These are phyloP conservation scores for Aulostomus chinensis DNA, from an alignment of 2,797 vertebrate species.

Conservation along the genomic window DNA sequence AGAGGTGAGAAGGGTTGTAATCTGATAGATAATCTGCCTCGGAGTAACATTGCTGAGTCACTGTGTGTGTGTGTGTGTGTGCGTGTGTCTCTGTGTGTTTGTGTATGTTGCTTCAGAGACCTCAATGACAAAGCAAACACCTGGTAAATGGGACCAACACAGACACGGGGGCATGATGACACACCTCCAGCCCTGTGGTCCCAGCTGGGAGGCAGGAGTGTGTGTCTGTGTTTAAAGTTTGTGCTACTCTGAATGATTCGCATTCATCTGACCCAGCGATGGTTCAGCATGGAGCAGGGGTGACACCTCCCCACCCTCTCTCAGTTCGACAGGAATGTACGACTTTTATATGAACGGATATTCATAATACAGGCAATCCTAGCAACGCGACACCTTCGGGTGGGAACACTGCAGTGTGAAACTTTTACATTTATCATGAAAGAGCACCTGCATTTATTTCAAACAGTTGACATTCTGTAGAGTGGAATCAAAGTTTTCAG, in stretches of 20 bases:
- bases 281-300: background rate
- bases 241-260: slow-evolving; percentile 22
- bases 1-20: slow-evolving; percentile 75
- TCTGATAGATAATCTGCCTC: slow-evolving; percentile 68
- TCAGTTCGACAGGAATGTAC: too few relatives aligned
- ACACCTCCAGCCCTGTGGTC: too few relatives aligned
- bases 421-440: too few relatives aligned
- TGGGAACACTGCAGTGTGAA: too few relatives aligned
- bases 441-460: too few relatives aligned
- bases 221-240: slow-evolving; percentile 22
- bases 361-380: too few relatives aligned
- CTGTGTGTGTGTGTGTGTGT: slow-evolving; percentile 1
- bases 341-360: too few relatives aligned
- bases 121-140: slow-evolving; percentile 54
- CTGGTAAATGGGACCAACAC: slow-evolving; percentile 54
- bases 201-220: too few relatives aligned
- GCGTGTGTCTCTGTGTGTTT: slow-evolving; percentile 3
- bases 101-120: slow-evolving; percentile 26
- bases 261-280: slow-evolving; percentile 26
- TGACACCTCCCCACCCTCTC: too few relatives aligned
- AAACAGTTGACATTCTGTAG: too few relatives aligned
- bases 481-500: too few relatives aligned
- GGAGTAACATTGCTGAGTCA: background rate
- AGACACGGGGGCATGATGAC: slow-evolving; percentile 24
- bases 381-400: too few relatives aligned